Conservation (phyloP, 2,888 invertebrate genomes). For the Hylaea fasciaria region DNA sequence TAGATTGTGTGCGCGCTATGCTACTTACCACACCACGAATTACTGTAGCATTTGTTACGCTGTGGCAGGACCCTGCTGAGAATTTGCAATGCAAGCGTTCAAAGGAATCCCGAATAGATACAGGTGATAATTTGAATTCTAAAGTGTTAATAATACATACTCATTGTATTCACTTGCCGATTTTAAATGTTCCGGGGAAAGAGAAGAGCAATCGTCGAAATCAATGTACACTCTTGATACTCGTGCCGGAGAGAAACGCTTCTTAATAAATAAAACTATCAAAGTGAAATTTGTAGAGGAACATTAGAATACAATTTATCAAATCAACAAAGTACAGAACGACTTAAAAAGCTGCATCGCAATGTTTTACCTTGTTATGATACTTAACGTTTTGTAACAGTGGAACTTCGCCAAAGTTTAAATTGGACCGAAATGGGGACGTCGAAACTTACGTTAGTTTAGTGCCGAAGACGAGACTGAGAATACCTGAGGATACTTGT, state of each 20-base stretch:
- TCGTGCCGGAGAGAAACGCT: too few relatives aligned
- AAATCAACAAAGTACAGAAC: slow-evolving; percentile 1
- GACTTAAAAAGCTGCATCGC: slow-evolving; percentile 12
- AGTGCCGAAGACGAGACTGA: slow-evolving; percentile 11
- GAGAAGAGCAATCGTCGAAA: too few relatives aligned
- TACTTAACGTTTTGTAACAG: slow-evolving; percentile 25
- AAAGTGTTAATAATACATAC: slow-evolving; percentile 10
- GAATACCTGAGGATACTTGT: slow-evolving; percentile 3
- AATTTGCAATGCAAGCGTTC: slow-evolving; percentile 24
- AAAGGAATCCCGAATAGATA: slow-evolving; percentile 15
- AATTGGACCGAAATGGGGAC: slow-evolving; percentile 55
- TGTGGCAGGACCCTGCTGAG: slow-evolving; percentile 15
- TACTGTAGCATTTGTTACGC: not conserved
- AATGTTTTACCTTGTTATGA: slow-evolving; percentile 22
- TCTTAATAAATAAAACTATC: too few relatives aligned
- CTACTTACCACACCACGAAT: not conserved
- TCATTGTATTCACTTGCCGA: too few relatives aligned
- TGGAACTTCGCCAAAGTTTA: slow-evolving; percentile 50
- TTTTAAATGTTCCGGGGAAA: too few relatives aligned
- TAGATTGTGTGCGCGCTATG: not conserved
- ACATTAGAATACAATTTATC: not conserved
- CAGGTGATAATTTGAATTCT: slow-evolving; percentile 12
- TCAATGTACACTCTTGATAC: too few relatives aligned
- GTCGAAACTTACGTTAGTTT: slow-evolving; percentile 37
- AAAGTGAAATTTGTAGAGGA: too few relatives aligned